Conservation (phyloP, 2,113 vertebrate species). For the Cryptotis parvus region DNA sequence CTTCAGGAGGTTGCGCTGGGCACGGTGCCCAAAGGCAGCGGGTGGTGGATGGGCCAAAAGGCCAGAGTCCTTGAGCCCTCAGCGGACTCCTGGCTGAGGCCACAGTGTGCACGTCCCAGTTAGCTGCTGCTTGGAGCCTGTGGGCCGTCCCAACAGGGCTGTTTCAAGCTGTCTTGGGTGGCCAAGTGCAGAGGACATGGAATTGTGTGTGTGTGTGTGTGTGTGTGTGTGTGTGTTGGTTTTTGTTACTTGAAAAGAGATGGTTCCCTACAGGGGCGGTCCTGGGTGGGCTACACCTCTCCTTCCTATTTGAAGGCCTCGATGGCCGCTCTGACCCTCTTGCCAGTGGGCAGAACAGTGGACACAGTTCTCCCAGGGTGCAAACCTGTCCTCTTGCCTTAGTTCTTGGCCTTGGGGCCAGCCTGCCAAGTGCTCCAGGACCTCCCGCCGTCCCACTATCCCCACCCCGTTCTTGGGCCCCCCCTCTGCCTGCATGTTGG, state of each 20-base stretch:
- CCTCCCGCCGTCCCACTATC: too few species aligned
- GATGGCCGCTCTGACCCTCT: neutral
- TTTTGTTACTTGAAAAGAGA: neutral
- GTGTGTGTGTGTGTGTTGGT: neutral
- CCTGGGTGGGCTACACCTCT: conserved; percentile 25
- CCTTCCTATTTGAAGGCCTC: neutral
- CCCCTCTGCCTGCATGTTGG: rapidly evolving
- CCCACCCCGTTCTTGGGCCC: too few species aligned
- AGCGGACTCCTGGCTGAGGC: too few species aligned
- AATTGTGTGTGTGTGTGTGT: neutral
- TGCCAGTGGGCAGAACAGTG: neutral
- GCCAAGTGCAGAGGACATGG: neutral
- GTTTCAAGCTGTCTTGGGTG: neutral
- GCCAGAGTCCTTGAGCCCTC: too few species aligned
- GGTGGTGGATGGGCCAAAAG: too few species aligned
- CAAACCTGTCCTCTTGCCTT: neutral
- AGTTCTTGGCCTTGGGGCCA: neutral
- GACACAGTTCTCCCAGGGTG: neutral
- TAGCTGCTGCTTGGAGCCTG: too few species aligned
- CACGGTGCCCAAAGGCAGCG: too few species aligned
- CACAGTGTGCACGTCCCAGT: too few species aligned
- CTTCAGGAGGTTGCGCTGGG: too few species aligned
- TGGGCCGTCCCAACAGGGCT: too few species aligned
- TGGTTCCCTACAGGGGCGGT: conserved; percentile 25
- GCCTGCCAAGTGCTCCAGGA: neutral